phyloP scores from a whole-genome alignment of 2,113 vertebrate genomes.

The Heterocephalus glaber region DNA sequence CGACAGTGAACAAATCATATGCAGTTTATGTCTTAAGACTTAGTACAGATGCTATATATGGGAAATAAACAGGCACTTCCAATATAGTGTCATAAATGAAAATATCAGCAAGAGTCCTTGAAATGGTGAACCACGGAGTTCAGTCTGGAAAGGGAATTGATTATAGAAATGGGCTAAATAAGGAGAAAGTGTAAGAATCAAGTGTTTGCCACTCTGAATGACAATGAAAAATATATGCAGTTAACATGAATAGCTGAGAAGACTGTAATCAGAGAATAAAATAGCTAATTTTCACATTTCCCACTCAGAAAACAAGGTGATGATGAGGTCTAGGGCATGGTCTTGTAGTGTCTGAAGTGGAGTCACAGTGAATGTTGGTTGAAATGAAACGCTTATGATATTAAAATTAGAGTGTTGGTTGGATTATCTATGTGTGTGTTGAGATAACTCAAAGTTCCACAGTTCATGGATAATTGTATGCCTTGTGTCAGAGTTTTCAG shows the following conservation, averaged over 20 bases:
- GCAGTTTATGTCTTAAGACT: slow-evolving; percentile 15
- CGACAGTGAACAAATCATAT: not conserved
- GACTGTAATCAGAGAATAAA: slow-evolving; percentile 15
- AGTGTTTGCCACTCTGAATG: not conserved
- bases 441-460: slow-evolving; percentile 36
- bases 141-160: not conserved
- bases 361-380: not conserved
- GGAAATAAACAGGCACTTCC: not conserved
- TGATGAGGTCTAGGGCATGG: not conserved
- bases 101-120: not conserved
- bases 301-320: not conserved
- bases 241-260: slow-evolving; percentile 8
- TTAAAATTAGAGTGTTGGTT: slow-evolving; percentile 33
- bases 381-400: not conserved
- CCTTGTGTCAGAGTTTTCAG: not conserved
- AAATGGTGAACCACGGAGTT: not conserved
- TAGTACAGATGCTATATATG: not conserved
- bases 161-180: not conserved
- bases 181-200: slow-evolving; percentile 5
- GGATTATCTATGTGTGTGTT: not conserved
- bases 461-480: not conserved
- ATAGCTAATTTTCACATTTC: slow-evolving; percentile 12
- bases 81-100: slow-evolving; percentile 19
- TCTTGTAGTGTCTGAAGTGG: not conserved
- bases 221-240: slow-evolving; percentile 1